phyloP scores from a whole-genome alignment of 2,888 invertebrate species.

The Schizotus pectinicornis region DNA sequence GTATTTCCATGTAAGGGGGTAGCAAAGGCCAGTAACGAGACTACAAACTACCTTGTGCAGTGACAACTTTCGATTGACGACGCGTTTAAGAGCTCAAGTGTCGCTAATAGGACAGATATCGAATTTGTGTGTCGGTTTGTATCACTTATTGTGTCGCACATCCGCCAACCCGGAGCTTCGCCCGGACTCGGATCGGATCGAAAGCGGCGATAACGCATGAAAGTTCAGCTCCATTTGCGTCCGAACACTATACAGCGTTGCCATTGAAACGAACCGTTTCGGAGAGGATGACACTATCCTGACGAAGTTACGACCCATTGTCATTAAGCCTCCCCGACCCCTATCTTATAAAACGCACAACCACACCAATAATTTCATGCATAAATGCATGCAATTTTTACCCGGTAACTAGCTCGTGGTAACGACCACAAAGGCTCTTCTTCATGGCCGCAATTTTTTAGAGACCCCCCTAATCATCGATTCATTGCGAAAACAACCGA shows the following conservation, averaged over 20 bases:
- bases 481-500: not conserved
- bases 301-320: conserved; percentile 3
- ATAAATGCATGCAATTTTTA: conserved; percentile 30
- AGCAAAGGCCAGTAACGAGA: conserved; percentile 26
- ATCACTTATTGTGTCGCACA: conserved; percentile 43
- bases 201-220: conserved; percentile 15
- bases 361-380: conserved; percentile 29
- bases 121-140: conserved; percentile 47
- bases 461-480: not conserved
- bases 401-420: conserved; percentile 25
- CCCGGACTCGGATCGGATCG: conserved; percentile 4
- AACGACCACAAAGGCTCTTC: conserved; percentile 17
- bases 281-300: too few relatives aligned
- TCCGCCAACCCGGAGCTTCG: conserved; percentile 9
- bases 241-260: not conserved
- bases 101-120: conserved; percentile 50
- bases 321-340: conserved; percentile 15
- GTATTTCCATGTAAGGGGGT: conserved; percentile 29
- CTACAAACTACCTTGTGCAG: conserved; percentile 22
- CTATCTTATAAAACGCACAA: conserved; percentile 21
- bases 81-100: conserved; percentile 44
- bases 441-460: conserved; percentile 5
- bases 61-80: conserved; percentile 43
- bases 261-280: conserved; percentile 1
- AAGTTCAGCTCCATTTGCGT: conserved; percentile 12